A percentile compares a stretch with the other conserved stretches of the same genome.
These are phyloP conservation scores for Nasonovia ribisnigri DNA, from an alignment of 2,888 invertebrate genomes.

Conservation along the genomic window DNA sequence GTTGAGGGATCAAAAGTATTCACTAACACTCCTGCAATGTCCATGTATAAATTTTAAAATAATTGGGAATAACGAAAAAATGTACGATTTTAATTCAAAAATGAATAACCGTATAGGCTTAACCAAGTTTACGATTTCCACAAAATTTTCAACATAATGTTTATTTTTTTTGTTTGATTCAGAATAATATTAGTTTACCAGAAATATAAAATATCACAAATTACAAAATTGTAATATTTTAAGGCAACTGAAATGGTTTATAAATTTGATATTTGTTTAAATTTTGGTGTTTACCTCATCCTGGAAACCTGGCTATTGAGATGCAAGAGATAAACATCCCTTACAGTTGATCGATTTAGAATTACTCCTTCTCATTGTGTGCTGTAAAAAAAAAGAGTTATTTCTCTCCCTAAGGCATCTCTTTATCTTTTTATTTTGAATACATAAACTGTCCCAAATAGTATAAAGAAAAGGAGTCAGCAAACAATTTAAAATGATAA, in stretches of 20 bases:
- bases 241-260: neutral
- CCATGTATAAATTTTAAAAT: neutral
- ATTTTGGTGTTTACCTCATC: neutral
- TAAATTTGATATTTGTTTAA: conserved; percentile 2
- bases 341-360: neutral
- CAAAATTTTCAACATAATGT: neutral
- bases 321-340: neutral
- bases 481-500: conserved; percentile 40
- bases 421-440: conserved; percentile 16
- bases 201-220: too few relatives aligned
- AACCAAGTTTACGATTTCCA: neutral
- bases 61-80: too few relatives aligned
- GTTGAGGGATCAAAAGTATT: neutral
- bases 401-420: neutral
- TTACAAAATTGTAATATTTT: neutral
- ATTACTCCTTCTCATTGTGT: conserved; percentile 2
- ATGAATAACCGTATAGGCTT: too few relatives aligned
- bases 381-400: neutral
- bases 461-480: conserved; percentile 4
- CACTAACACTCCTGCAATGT: neutral
- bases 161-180: neutral
- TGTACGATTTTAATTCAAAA: too few relatives aligned
- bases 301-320: neutral
- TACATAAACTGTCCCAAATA: conserved; percentile 4
- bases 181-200: neutral